Evolutionary conservation across 2,797 vertebrate species (phyloP).

Genomic region (Saxicola maurus): DNA sequence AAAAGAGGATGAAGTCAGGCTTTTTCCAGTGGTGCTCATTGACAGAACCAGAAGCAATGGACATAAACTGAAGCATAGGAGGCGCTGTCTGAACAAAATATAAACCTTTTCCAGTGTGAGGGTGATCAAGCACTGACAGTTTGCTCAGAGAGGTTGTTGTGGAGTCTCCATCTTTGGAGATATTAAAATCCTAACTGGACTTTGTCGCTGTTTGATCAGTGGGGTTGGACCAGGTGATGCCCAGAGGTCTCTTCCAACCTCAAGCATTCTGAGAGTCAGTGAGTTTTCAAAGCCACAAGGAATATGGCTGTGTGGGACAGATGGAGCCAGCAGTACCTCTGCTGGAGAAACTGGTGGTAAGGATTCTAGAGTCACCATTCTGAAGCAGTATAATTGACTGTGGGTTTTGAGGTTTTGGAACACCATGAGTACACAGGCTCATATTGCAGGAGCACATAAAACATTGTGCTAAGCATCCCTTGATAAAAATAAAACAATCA

Average conservation of each 20-base stretch:
- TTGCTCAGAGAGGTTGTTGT: background rate
- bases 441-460: background rate
- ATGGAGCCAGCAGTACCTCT: slow-evolving; percentile 29
- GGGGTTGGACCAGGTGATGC: background rate
- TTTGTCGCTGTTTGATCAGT: background rate
- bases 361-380: slow-evolving; percentile 24
- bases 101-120: background rate
- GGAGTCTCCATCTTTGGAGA: background rate
- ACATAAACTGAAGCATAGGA: background rate
- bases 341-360: slow-evolving; percentile 23
- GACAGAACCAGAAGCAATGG: background rate
- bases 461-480: background rate
- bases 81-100: background rate
- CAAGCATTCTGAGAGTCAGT: background rate
- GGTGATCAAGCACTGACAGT: background rate
- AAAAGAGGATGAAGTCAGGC: background rate
- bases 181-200: background rate
- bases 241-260: background rate
- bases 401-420: slow-evolving; percentile 45
- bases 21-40: background rate
- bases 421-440: background rate
- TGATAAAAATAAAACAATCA: slow-evolving; percentile 38
- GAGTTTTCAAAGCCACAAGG: background rate
- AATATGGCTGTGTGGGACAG: background rate
- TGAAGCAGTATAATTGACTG: background rate